Conservation (phyloP, 1,140 invertebrate species). For the Palaemon carinicauda region DNA sequence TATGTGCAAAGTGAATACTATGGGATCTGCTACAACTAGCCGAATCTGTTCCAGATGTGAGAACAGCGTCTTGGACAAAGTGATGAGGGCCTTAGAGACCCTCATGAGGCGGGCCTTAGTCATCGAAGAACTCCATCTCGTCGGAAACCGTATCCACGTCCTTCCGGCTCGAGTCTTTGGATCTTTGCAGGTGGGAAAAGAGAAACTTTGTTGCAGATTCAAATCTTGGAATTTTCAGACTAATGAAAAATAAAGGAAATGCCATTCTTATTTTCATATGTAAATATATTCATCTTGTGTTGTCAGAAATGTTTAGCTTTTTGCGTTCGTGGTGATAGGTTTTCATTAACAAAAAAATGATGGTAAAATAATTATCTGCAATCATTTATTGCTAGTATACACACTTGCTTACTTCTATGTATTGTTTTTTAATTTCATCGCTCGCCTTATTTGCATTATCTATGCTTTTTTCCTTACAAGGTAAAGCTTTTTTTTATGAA, state of each 20-base stretch:
- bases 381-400: no score
- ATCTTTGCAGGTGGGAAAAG: slow-evolving; percentile 43
- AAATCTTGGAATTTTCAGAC: background rate
- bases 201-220: background rate
- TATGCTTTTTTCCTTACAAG: no score
- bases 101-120: slow-evolving; percentile 18
- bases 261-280: background rate
- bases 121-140: slow-evolving; percentile 32
- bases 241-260: background rate
- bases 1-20: background rate
- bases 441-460: no score
- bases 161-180: slow-evolving; percentile 47
- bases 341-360: no score
- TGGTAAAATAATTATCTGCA: no score
- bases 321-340: no score
- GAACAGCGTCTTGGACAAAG: slow-evolving; percentile 20
- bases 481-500: no score
- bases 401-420: no score
- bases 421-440: no score
- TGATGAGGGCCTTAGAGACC: slow-evolving; percentile 25
- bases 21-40: background rate
- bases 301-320: no score
- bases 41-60: slow-evolving; percentile 37
- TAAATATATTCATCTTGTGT: no score
- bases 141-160: slow-evolving; percentile 43